These are phyloP conservation scores for Parauchenoglanis ngamensis DNA, from an alignment of 2,797 vertebrate genomes.

Conservation along the genomic window DNA sequence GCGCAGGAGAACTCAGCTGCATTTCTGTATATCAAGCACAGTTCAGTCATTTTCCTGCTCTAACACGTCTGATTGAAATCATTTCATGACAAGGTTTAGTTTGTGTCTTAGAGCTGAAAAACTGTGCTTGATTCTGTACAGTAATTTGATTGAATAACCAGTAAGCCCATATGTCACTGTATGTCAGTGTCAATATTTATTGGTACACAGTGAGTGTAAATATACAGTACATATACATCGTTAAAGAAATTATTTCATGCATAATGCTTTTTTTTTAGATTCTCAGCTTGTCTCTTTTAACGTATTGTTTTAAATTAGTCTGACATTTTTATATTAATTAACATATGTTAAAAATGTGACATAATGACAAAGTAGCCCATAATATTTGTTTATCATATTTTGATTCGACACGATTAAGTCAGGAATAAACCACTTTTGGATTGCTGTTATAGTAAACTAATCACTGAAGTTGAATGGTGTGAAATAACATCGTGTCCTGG, in stretches of 20 bases:
- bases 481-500: not conserved
- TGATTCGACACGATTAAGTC: not conserved
- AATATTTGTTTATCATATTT: not conserved
- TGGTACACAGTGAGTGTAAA: not conserved
- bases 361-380: too few species aligned
- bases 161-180: too few species aligned
- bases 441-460: not conserved
- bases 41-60: not conserved
- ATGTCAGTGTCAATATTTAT: not conserved
- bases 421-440: not conserved
- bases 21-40: not conserved
- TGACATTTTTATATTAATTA: not conserved
- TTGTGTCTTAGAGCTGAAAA: not conserved
- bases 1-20: conserved; percentile 1
- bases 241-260: not conserved
- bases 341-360: not conserved
- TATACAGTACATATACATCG: not conserved
- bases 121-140: too few species aligned
- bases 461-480: not conserved
- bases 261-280: not conserved
- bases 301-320: not conserved
- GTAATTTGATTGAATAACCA: too few species aligned
- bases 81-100: not conserved
- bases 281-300: not conserved
- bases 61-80: not conserved